Evolutionary conservation across 2,113 vertebrate species (phyloP), one percentile per base, ranked within the genome.

Genomic region (Elephas maximus): DNA sequence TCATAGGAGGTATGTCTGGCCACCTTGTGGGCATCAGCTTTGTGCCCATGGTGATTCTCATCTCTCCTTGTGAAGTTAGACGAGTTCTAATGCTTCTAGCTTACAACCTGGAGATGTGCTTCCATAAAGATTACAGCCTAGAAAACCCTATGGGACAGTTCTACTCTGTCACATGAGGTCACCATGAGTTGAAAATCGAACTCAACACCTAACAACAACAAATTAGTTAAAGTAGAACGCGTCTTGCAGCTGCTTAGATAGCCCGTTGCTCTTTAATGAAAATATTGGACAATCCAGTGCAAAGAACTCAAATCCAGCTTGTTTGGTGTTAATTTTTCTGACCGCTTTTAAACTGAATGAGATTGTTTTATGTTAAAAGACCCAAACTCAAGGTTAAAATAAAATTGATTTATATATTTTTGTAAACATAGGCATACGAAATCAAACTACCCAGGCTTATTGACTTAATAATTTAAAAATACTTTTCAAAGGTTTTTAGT

Each of bases 301-400:
- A 69, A 84, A 73, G 41, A 26, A 71, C 48, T 88, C 60, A 90
- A 15, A 77, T 45, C 8, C 17, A 65, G 83, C 44, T 86, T 94
- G 73, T 91, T 97, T 90, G 63, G 84, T 48, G 51, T 79, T 92
- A 77, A 94, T 60, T 63, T 89, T 89, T 93, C 86, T 95, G 41
- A 89, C 80, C 12, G 95, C 57, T 53, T 97, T 95, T 95, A 90
- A 97, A 87, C 91, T 97, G 73, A 94, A 93, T 79, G 88, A 76
- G n/a, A 84, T 80, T 96, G 84, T 90, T 89, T 94, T 96, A 93
- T 85, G 83, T 93, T 90, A 79, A 92, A 79, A 87, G 84, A 71
- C 83, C 30, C 88, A 90, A 53, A 80, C 41, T 74, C n/a, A 74
- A 79, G 73, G 76, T 81, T 87, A 74, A 91, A 90, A 85, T 78